These are phyloP conservation scores for Saccopteryx leptura DNA, from an alignment of 2,113 vertebrate genomes.

Conservation along the genomic window DNA sequence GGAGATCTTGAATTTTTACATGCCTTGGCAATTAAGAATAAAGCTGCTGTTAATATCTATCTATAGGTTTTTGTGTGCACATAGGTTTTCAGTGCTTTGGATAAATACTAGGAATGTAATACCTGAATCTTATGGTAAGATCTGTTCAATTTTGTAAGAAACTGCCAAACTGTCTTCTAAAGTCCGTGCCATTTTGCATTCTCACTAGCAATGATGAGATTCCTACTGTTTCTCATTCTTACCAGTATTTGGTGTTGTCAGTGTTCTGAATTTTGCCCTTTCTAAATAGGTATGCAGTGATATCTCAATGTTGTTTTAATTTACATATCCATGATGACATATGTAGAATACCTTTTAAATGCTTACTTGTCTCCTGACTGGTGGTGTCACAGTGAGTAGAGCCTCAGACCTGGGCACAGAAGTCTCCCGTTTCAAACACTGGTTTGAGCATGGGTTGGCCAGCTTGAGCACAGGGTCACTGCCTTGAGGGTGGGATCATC, in stretches of 20 bases:
- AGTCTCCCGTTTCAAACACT: too few relatives aligned
- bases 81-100: not conserved
- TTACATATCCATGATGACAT: not conserved
- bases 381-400: too few relatives aligned
- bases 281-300: not conserved
- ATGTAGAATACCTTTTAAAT: not conserved
- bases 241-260: not conserved
- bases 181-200: not conserved
- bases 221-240: not conserved
- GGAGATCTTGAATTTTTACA: not conserved
- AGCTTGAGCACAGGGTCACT: too few relatives aligned
- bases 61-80: not conserved
- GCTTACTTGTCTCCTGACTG: not conserved
- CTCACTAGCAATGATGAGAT: not conserved
- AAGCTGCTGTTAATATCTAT: not conserved
- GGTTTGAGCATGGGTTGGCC: too few relatives aligned
- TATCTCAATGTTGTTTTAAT: not conserved
- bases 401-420: too few relatives aligned
- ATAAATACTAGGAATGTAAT: not conserved
- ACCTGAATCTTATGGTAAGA: not conserved
- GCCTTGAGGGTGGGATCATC: too few relatives aligned
- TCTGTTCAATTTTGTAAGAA: constrained; percentile 22
- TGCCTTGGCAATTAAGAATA: not conserved
- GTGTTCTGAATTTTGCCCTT: not conserved
- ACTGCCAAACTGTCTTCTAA: not conserved